Evolutionary conservation across 2,888 invertebrate species (phyloP), one percentile per base, ranked within the genome.

Genomic region (Tyria jacobaeae): DNA sequence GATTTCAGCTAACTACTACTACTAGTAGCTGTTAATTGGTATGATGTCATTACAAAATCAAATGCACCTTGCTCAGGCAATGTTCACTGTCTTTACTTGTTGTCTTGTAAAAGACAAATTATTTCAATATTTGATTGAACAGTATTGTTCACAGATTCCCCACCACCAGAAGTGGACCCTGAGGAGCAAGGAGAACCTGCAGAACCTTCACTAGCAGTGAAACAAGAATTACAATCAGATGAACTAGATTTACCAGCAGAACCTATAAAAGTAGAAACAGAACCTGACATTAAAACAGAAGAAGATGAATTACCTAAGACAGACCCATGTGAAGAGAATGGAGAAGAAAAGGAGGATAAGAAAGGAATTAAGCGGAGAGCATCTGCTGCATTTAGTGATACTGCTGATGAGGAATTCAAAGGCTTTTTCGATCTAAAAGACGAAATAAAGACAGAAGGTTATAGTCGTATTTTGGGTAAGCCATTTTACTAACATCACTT

Each of bases 331-430:
- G 71, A 69, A 14, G 62, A 67, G 1, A 63, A 68, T 21, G 41
- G 54, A 17, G 70, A 70, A 27, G 68, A 65, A 35, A 44, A 58
- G 3, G 80, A 81, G 47, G 76, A 81, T 0, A 83, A 79, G 50
- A 76, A 85, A 71, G 89, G 90, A 1, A 67, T 84, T 24, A 93
- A 93, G 64, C 83, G 93, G n/a, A 86, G 90, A 60, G 92, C 91
- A 0, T 93, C 93, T 0, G 67, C 77, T 0, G 90, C 90, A 0
- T 90, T 92, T 62, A 91, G 87, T 66, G 91, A 91, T 56, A 74
- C 66, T 4, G 86, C 70, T 0, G 81, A 81, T 35, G 88, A 87
- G 10, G 89, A 90, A 27, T 92, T 92, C 62, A 88, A 87, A 66
- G 93, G 93, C 6, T 92, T 93, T 71, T 86, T 84, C n/a, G 66